These are phyloP conservation scores for Pseudolycoriella hygida DNA, from an alignment of 2,888 invertebrate species.

Conservation along the genomic window DNA sequence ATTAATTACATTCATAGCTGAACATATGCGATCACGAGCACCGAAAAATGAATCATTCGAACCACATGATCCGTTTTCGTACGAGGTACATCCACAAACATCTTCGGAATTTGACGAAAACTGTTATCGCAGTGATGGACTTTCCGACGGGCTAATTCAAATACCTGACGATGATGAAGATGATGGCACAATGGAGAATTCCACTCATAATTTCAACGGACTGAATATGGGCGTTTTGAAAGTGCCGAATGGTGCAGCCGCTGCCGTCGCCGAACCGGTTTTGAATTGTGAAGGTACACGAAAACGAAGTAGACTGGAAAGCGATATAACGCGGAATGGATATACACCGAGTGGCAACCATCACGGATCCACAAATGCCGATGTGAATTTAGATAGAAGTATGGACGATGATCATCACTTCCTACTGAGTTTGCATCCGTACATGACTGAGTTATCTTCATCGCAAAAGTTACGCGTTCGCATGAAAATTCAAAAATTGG, in stretches of 20 bases:
- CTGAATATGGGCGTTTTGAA: neutral
- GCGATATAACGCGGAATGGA: neutral
- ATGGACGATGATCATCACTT: slow-evolving; percentile 28
- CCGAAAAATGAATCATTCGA: slow-evolving; percentile 15
- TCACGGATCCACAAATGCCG: no score
- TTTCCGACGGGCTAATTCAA: neutral
- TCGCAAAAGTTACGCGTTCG: slow-evolving; percentile 27
- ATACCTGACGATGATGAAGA: neutral
- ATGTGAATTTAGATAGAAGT: no score
- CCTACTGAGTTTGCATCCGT: slow-evolving; percentile 27
- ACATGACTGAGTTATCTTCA: slow-evolving; percentile 26
- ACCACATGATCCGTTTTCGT: slow-evolving; percentile 1
- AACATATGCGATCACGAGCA: slow-evolving; percentile 27
- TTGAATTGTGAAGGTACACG: neutral
- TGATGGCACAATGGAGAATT: neutral
- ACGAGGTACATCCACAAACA: neutral
- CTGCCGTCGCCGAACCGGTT: neutral
- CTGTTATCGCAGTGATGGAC: neutral
- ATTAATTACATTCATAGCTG: slow-evolving; percentile 16
- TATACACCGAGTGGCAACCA: neutral
- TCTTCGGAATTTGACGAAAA: neutral
- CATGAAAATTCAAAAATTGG: slow-evolving; percentile 29
- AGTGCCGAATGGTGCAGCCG: neutral
- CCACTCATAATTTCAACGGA: neutral
- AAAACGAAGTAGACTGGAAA: neutral